Conservation (phyloP, 2,113 vertebrate species). For the Anthoscopus minutus region DNA sequence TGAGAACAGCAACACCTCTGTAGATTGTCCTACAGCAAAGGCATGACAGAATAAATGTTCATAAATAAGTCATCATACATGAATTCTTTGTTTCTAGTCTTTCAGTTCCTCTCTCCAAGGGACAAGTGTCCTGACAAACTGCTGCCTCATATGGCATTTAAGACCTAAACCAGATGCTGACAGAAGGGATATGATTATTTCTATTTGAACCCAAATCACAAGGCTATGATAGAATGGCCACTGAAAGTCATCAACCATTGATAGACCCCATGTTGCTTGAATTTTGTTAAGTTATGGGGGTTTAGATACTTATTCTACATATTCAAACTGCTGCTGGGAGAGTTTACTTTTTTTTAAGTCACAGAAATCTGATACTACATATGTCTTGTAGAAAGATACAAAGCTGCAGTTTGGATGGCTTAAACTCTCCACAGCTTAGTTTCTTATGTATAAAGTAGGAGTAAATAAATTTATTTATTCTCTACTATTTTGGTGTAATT, state of each 20-base stretch:
- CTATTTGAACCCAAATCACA: neutral
- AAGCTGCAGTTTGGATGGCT: neutral
- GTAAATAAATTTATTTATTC: neutral
- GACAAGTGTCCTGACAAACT: neutral
- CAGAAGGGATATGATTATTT: neutral
- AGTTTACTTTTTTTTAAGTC: neutral
- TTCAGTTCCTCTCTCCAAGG: neutral
- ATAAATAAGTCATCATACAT: neutral
- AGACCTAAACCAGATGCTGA: neutral
- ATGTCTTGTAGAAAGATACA: neutral
- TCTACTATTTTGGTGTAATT: neutral
- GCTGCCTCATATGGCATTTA: neutral
- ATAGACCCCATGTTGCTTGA: neutral
- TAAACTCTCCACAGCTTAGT: neutral
- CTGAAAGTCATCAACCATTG: neutral
- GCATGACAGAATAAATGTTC: constrained; percentile 37
- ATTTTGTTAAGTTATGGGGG: neutral
- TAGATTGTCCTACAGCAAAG: constrained; percentile 51
- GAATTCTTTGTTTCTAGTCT: neutral
- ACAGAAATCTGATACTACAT: neutral
- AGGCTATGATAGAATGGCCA: neutral
- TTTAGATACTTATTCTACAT: neutral
- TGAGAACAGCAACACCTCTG: constrained; percentile 31
- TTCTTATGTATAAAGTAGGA: neutral
- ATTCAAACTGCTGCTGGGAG: neutral